phyloP scores from a whole-genome alignment of 2,797 vertebrate genomes.

The Spinus pinus region DNA sequence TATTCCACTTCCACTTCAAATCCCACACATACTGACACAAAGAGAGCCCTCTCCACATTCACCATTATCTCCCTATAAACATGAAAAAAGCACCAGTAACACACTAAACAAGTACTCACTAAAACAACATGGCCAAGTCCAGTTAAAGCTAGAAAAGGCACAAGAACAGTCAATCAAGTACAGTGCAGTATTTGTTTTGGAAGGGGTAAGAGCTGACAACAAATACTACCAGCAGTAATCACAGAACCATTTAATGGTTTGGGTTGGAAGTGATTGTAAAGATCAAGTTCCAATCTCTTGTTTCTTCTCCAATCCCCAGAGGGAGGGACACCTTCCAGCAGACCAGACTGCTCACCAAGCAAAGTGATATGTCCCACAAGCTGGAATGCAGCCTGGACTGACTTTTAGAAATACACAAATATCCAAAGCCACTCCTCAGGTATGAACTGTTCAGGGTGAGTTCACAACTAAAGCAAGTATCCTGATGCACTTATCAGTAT shows the following conservation, averaged over 20 bases:
- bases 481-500: neutral
- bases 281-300: neutral
- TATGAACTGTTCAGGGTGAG: neutral
- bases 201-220: neutral
- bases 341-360: neutral
- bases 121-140: neutral
- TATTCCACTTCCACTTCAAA: neutral
- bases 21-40: neutral
- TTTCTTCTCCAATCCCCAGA: neutral
- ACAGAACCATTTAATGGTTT: neutral
- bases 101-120: neutral
- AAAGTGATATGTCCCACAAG: neutral
- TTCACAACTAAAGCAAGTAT: neutral
- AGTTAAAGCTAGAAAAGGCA: neutral
- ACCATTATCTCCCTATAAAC: neutral
- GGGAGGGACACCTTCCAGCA: neutral
- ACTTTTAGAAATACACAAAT: neutral
- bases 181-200: neutral
- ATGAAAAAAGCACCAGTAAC: neutral
- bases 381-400: neutral
- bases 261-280: neutral
- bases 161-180: neutral
- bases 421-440: neutral
- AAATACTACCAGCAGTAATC: neutral
- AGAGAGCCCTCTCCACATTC: neutral